Conservation (phyloP, 37 sponge, comb jelly and placozoan genomes). For the Dysidea cf. avara region DNA sequence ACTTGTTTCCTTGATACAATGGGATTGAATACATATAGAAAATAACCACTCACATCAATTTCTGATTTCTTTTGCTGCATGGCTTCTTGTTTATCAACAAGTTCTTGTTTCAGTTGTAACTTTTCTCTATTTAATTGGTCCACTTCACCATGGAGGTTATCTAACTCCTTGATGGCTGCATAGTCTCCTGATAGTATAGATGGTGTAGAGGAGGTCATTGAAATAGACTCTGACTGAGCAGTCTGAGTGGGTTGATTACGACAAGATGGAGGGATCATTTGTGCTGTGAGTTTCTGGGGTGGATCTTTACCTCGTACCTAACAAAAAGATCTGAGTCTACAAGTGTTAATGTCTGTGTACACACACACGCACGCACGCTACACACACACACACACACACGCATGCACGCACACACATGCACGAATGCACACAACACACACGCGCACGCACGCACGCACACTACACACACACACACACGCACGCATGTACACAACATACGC, state of each 20-base stretch:
- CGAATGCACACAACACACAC: too few relatives aligned
- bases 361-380: too few relatives aligned
- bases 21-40: not conserved
- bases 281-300: constrained; percentile 59
- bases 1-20: too few relatives aligned
- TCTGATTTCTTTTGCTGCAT: constrained; percentile 35
- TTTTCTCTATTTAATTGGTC: constrained; percentile 71
- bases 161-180: constrained; percentile 85
- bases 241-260: not conserved
- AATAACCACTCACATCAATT: constrained; percentile 13
- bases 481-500: not conserved
- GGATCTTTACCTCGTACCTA: constrained; percentile 56
- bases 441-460: too few relatives aligned
- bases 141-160: constrained; percentile 63
- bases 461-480: too few relatives aligned
- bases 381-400: too few relatives aligned
- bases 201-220: not conserved
- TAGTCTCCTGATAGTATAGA: constrained; percentile 51
- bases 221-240: not conserved
- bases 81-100: constrained; percentile 40
- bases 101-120: constrained; percentile 31
- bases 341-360: not conserved
- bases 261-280: constrained; percentile 74
- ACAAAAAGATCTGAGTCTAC: not conserved
- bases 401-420: not conserved